Base-by-base conservation (phyloP, 2,888 invertebrate genomes). In the Euphydryas editha region DNA sequence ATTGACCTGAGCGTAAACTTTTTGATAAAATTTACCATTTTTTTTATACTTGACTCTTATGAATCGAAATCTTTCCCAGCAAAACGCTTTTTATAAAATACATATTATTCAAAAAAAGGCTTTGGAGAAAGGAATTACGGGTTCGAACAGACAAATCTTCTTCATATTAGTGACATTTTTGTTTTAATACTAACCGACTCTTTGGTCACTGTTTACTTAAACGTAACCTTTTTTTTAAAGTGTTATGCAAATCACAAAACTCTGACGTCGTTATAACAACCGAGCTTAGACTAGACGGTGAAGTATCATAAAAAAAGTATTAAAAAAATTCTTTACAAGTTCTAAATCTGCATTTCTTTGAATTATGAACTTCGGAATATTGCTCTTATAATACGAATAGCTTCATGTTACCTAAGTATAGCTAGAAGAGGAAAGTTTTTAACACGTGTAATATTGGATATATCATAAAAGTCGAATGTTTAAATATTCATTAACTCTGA, bases 191-290 rank as follows among this genome's bases (percentile, higher is more conserved):
- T 44, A 6, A n/a, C 46, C 15, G 18, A 47, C 47, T 47, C 18
- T 49, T 24, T 7, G n/a, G 18, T n/a, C 10, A 6, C 49, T 49
- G 11, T 20, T 49, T 20, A 20, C 13, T 18, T 47, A 17, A 49
- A 6, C 1, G 24, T 24, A 6, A 49, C 21, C 11, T 47, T 20
- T 51, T 51, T 17, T 7, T 51, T n/a, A 24, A 51, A 49, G 49
- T 51, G n/a, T 24, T 51, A 51, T 15, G n/a, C 49, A 24, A 24
- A 54, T 36, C 54, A 51, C 36, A 24, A 36, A 54, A 36, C 30
- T 54, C n/a, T 54, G 54, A 36, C 54, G 30, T 54, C 54, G 30
- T 54, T 54, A 36, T 36, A 54, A 54, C 54, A 30, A n/a, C 8
- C 36, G 54, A 54, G 54, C 30, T 54, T 54, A 51, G 17, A 54